Base-by-base conservation (phyloP, 2,888 invertebrate genomes). In the Eilema griseolum region DNA sequence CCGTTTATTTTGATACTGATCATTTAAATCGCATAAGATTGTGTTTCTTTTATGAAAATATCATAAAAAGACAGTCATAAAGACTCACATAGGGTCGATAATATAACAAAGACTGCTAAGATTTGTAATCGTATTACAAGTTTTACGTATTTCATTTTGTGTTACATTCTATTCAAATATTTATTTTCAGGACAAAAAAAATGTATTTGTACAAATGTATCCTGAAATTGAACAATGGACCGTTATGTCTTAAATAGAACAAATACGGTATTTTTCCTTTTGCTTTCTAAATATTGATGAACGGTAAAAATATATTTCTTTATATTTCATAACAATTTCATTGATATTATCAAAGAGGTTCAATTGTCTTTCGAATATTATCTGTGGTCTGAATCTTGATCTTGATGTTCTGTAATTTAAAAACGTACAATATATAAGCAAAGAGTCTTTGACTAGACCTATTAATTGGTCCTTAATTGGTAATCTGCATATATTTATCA, bases 281-380 rank as follows among this genome's bases (percentile, higher is more conserved):
- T n/a, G 8, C n/a, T 52, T 52, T 10, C n/a, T 8, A 52, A 52
- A n/a, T 10, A n/a, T 2, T n/a, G 52, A n/a, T 52, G 20, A 46
- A 46, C 46, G 20, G 0, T 46, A 16, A 46, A 46, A 14, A 70
- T 33, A 66, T 72, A 67, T 72, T 68, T 33, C 62, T 66, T 69
- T 73, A 57, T 61, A 66, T 71, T 73, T 74, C 71, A 64, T 67
- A 72, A 74, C 57, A 80, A 80, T 41, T 16, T 16, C 16, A 37
- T 74, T 72, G 72, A 81, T 72, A 67, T 70, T 76, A 79, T 76
- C 72, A 41, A 79, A 76, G 81, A 74, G 76, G 73, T 81, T 72
- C 63, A 61, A 72, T 63, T 65, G 67, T 37, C 62, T 65, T 73
- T 70, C 65, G 3, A 76, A 81, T 78, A 71, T 70, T 76, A 41